Percentiles rank a stretch among this genome's conserved stretches.
These are phyloP conservation scores for human DNA, from an alignment of 2,113 vertebrate genomes.

Conservation along the genomic window DNA sequence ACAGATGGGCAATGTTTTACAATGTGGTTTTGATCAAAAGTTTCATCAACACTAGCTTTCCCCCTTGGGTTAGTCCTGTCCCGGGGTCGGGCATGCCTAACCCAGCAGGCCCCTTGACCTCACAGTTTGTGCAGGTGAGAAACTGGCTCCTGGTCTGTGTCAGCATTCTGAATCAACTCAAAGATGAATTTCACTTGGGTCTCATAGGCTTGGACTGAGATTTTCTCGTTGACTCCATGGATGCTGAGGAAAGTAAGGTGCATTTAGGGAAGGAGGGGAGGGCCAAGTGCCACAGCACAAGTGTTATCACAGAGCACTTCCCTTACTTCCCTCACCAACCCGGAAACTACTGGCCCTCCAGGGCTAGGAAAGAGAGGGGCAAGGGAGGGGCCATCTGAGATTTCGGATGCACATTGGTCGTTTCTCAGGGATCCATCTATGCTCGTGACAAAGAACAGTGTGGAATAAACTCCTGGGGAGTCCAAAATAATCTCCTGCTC, in stretches of 20 bases:
- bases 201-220: constrained; percentile 90
- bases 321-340: fast-evolving
- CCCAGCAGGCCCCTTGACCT: background rate
- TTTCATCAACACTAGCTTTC: background rate
- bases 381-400: background rate
- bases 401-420: background rate
- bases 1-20: no score
- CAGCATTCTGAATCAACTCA: constrained; percentile 93
- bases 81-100: no score
- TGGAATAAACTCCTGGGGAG: background rate
- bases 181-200: constrained; percentile 90
- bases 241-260: constrained; percentile 81
- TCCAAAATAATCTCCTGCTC: background rate
- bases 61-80: background rate
- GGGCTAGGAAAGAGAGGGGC: background rate
- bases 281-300: background rate
- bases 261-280: background rate
- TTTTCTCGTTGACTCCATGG: constrained; percentile 95
- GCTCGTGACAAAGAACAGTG: background rate
- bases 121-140: constrained; percentile 91
- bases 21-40: background rate
- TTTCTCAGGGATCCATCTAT: background rate
- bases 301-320: background rate
- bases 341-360: background rate
- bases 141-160: constrained; percentile 81